A percentile compares a stretch with the other conserved stretches of the same genome.
Conservation (phyloP, 2,888 invertebrate species). For the Polyommatus iphigenia region DNA sequence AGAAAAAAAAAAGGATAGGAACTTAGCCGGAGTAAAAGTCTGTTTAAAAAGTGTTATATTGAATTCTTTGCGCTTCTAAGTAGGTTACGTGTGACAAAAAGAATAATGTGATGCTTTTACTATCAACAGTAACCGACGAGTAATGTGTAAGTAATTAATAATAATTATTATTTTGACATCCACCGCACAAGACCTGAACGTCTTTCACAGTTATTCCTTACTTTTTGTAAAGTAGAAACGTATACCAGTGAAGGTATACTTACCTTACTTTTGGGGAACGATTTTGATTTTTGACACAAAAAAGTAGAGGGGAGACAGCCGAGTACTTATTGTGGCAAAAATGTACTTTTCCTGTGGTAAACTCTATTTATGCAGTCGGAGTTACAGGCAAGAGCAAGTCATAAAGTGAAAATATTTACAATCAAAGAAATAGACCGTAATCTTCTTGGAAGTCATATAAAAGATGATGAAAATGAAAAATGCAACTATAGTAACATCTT, state of each 20-base stretch:
- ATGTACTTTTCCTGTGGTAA: neutral
- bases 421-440: too few relatives aligned
- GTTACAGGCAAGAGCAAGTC: too few relatives aligned
- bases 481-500: too few relatives aligned
- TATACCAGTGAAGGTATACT: neutral
- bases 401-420: too few relatives aligned
- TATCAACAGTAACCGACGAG: neutral
- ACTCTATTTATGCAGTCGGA: neutral
- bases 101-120: neutral
- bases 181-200: neutral
- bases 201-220: neutral
- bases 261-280: neutral
- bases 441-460: too few relatives aligned
- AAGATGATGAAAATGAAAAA: too few relatives aligned
- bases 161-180: neutral
- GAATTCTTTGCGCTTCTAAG: neutral
- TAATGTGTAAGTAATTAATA: neutral
- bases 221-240: neutral
- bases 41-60: neutral
- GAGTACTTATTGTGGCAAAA: neutral
- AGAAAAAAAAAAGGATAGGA: neutral
- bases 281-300: neutral
- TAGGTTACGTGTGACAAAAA: neutral
- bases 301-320: neutral
- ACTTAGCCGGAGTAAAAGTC: neutral